Evolutionary conservation across 1,140 invertebrate species (phyloP), one percentile per base, ranked within the genome.

Genomic region (Chelonus insularis): DNA sequence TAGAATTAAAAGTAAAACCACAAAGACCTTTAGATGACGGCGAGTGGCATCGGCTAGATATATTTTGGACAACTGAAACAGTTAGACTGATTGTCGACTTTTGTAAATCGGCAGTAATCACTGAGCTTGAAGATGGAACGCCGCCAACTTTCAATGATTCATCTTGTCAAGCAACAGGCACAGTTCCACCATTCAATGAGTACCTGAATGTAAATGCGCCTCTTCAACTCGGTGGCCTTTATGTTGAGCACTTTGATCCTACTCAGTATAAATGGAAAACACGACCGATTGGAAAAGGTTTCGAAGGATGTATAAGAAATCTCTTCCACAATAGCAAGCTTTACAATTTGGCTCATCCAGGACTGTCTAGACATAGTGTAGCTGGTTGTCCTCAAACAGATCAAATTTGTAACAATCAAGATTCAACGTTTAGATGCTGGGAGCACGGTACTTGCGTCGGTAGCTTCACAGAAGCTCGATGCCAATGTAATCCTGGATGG

Each of bases 191-290:
- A 1, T 97, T 97, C 79, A 97, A 96, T 76, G 94, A 97, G 78
- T 98, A 96, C 72, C 83, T 99, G 2, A 98, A 99, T 82, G 94
- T 98, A 0, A 97, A 98, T 80, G 89, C 94, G 0, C 94, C 96
- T 0, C 82, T 98, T 20, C 95, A 98, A 83, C 85, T 99, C 45
- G 96, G 96, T 34, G 96, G 96, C 1, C 78, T 94, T 1, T 91
- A 93, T 71, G 88, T 94, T 12, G 91, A 94, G 69, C 89, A 91
- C 65, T 92, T 93, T 64, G 93, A 95, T 68, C 91, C 91, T 0
- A 88, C 88, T 7, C 87, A 91, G 54, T 96, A 94, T 73, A 88
- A 90, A 65, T 94, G 90, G 91, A 89, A 90, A 67, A 90, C 90
- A 68, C 91, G 94, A 84, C 93, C 93, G 4, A 87, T 89, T 37